Base-by-base conservation (phyloP, 2,888 invertebrate species). In the Hololepta plana region DNA sequence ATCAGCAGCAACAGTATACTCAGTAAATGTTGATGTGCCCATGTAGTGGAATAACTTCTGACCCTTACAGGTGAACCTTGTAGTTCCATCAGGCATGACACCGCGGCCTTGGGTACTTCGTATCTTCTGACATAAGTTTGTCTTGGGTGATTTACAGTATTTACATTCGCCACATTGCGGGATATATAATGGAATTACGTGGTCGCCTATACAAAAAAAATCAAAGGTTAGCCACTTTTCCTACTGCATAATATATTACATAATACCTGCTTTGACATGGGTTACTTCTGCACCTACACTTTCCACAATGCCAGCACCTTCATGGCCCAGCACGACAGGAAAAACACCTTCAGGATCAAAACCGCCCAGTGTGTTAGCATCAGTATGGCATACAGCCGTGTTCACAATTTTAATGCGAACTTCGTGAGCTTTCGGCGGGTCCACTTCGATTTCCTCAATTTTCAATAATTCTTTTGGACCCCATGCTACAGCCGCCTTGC, bases 81-180 rank as follows among this genome's bases (percentile, higher is more conserved):
- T 67, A 1, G 87, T 87, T 10, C 88, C 90, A 53, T 93, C 85
- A 1, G 91, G 90, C 84, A 93, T 79, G 3, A 84, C 56, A 17
- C 93, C 93, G 43, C 72, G 67, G 1, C 91, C 91, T 54, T 85
- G 85, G 8, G 82, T 81, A 3, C 60, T 39, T 26, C 91, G 71
- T 29, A 98, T 87, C 54, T 87, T 93, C 45, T 84, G 76, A 49
- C 98, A 99, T 7, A 99, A 60, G 60, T 99, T 99, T 0, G 98
- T 98, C 56, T 96, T 96, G 0, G 81, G 72, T 32, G 77, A 90
- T 34, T 76, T 71, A 55, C 98, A 99, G 54, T 88, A 98, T 52
- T 95, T 90, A 59, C 98, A 99, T 11, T 87, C 77, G 14, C 77
- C 68, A 55, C 98, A 99, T 57, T 99, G 95, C 0, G 98, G 96